Base-by-base conservation (phyloP, 2,797 vertebrate species). In the Mormyrops attenuatus region DNA sequence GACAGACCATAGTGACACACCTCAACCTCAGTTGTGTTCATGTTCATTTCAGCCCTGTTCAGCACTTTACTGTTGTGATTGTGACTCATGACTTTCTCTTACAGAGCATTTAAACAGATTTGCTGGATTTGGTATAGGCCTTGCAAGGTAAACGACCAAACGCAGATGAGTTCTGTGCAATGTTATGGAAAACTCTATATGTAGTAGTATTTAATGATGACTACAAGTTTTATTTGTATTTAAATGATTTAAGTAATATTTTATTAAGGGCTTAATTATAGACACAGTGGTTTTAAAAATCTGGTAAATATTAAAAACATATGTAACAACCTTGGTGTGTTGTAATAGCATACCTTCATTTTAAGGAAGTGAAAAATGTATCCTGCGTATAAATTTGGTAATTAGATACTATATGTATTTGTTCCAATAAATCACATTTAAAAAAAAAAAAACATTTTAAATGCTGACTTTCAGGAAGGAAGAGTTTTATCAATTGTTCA, bases 101-200 rank as follows among this genome's bases (percentile, higher is more conserved):
- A 92, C 95, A 99, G 98, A 99, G 91, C 98, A 99, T 88, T 93
- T 99, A 91, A 99, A 97, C 94, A 96, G 98, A 91, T 99, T 99
- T 93, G 97, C 97, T 57, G 98, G 98, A n/a, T 99, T 99, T 92
- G 98, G 98, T 34, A 98, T 99, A 91, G 98, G 98, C 90, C 96
- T 99, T 52, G 98, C 98, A 93, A 99, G 98, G 98, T 99, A 95
- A 94, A 91, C 0, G 77, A 90, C 0, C 52, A 2, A 82, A 87
- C 15, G 8, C 26, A 60, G n/a, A 80, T 87, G 52, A 26, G 17
- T 63, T 55, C 7, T 38, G 82, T 49, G 82, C 47, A 26, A 85
- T 47, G 7, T 82, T 82, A 82, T 41, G 38, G 7, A 20, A n/a
- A 15, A 0, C 41, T 82, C 41, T n/a, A 3, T 82, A 41, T 82